Conservation (phyloP, 2,113 vertebrate genomes). For the Rafetus swinhoei region DNA sequence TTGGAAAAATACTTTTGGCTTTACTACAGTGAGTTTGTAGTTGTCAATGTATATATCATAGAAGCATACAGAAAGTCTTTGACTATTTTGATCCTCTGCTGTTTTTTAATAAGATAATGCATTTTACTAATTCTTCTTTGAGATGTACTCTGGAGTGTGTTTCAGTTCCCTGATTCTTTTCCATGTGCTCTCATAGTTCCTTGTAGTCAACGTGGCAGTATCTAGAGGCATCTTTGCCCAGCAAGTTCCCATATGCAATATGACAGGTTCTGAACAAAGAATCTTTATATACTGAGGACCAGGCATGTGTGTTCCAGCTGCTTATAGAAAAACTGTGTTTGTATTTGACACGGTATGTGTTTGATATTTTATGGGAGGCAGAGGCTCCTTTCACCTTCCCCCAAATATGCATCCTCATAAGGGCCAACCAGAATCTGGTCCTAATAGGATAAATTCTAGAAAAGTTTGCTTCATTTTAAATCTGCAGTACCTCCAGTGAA, state of each 20-base stretch:
- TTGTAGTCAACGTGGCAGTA: not conserved
- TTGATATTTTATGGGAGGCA: not conserved
- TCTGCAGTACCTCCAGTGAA: not conserved
- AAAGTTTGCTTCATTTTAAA: not conserved
- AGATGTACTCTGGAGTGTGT: not conserved
- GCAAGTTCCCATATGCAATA: rapidly evolving
- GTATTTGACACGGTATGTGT: not conserved
- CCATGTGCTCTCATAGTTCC: not conserved
- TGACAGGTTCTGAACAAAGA: not conserved
- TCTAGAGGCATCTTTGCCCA: not conserved
- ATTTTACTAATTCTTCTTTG: not conserved
- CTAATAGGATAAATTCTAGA: not conserved
- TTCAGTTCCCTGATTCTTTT: not conserved
- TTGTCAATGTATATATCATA: not conserved
- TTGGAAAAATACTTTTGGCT: not conserved
- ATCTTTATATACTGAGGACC: not conserved
- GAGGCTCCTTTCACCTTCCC: not conserved
- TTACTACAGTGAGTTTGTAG: not conserved
- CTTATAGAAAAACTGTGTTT: not conserved
- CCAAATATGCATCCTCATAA: not conserved
- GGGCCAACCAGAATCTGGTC: not conserved
- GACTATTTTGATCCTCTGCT: not conserved
- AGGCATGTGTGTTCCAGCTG: not conserved
- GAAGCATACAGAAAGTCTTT: not conserved
- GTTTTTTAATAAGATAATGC: not conserved